Evolutionary conservation across 2,797 vertebrate genomes (phyloP), one percentile per base, ranked within the genome.

Genomic region (Eulemur coronatus): DNA sequence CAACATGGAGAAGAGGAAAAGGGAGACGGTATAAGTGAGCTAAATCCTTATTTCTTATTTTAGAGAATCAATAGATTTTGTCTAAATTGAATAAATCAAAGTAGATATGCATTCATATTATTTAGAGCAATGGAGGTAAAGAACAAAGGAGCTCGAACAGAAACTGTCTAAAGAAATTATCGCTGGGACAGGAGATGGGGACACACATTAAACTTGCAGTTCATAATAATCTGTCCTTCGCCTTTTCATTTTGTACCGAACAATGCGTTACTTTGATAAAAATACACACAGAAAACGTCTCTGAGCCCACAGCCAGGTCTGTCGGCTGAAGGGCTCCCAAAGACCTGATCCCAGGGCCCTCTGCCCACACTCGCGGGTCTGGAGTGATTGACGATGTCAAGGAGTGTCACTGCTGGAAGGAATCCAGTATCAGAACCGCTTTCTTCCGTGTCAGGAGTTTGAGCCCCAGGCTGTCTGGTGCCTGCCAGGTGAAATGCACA

Each of bases 391-490:
- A 79, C 70, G 76, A 79, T 52, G 50, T 30, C 22, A 11, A 72
- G 26, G 26, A 52, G 12, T 65, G 57, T 79, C 90, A 73, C 55
- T 8, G 41, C 87, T 86, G 92, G 84, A 76, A 91, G 50, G 69
- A 93, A 86, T 82, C 78, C n/a, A 30, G 81, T 43, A 75, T 93
- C 96, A 96, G 80, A 96, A 57, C 28, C 13, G 86, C 84, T 93
- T 96, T 95, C 55, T 82, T 79, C 75, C 22, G 7, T 70, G 80
- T 93, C 92, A 94, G 61, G 50, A 73, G 70, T 92, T 86, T 95
- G 69, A 69, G 89, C 85, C 59, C 72, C 72, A 48, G 30, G 35
- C 63, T 80, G 33, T 30, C 43, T 73, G 50, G 26, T 91, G 61
- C 75, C 65, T 92, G 10, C n/a, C 41, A 65, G 85, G 80, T 75